Base-by-base conservation (phyloP, 2,113 vertebrate species). In the Sinocyclocheilus grahami region DNA sequence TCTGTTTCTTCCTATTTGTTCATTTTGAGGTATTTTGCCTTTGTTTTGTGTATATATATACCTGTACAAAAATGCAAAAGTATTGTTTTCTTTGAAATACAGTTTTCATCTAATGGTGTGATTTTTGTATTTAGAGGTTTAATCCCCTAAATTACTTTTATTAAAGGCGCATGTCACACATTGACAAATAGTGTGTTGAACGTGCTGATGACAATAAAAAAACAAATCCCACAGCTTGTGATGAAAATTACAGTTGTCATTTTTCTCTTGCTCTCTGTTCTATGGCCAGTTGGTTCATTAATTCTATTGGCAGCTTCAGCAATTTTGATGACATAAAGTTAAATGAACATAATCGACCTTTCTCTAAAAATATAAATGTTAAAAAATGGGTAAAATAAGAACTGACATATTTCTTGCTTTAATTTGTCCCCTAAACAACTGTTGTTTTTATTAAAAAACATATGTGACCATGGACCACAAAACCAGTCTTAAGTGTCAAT, bases 61-160 rank as follows among this genome's bases (percentile, higher is more conserved):
- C 93, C 93, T 97, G 96, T 96, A 97, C 95, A 96, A 95, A 95
- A 91, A 88, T 87, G 85, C 93, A 96, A 94, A 95, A 96, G 95
- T 96, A 97, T 96, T 96, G 96, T 96, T 96, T 96, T 96, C 95
- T 96, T 96, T 96, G 95, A 96, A 96, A 96, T 96, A 96, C 95
- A 96, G 96, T 97, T 96, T 96, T 96, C 95, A 96, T 95, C 96
- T 96, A 96, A 96, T 96, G 95, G 96, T 96, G 96, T 97, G 96
- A 96, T 96, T 96, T 79, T 96, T 96, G 95, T 96, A 96, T 95
- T 96, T 97, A 96, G 96, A 95, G 96, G 95, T 93, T 94, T 95
- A 96, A 96, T 94, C 95, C 96, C 96, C 96, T 96, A 95, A 96
- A 96, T 95, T 94, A 95, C 95, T 95, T 96, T 96, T 96, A 96